Base-by-base conservation (phyloP, 2,888 invertebrate genomes). In the Stenolophus ochropezus region DNA sequence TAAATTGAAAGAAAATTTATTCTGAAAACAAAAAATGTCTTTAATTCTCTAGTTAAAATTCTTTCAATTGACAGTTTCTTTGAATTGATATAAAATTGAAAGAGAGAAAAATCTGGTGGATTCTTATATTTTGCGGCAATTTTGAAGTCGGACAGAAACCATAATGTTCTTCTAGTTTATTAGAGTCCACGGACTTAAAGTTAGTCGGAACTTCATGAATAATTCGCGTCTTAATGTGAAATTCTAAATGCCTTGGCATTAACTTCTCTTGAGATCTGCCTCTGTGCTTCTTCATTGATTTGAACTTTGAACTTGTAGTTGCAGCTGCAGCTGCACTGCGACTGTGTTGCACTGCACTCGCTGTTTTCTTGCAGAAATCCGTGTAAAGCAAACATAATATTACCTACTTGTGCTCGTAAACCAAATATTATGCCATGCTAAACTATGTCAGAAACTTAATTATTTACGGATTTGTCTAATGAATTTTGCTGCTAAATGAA, bases 181-280 rank as follows among this genome's bases (percentile, higher is more conserved):
- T 65, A 78, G 61, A 65, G 78, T 33, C 65, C 18, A 23, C 14
- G 16, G 49, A 78, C 65, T 65, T 20, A 78, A 65, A 78, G 78
- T 65, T 47, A 78, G 42, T 47, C 21, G 21, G 18, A 78, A 65
- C 65, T 78, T 78, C 65, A 78, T 78, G 78, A 78, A 78, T 78
- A 78, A 78, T 78, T 78, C 65, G 21, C 23, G 25, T 78, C 47
- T 78, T 78, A 49, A 78, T 65, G 18, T 49, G 47, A 78, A 78
- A 49, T 65, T 65, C 78, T 65, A 65, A 78, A 78, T 77, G 47
- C 58, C 23, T 11, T 16, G 53, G 53, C 56, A 75, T 75, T 75
- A 42, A 61, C 47, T 61, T 58, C 61, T 27, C 61, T 0, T 14
- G 8, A 33, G 65, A 33, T 14, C 8, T 61, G 21, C 33, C 47